Percentiles rank a stretch among this genome's conserved stretches.
phyloP scores from a whole-genome alignment of 2,113 vertebrate genomes.

The Elephantulus edwardii region DNA sequence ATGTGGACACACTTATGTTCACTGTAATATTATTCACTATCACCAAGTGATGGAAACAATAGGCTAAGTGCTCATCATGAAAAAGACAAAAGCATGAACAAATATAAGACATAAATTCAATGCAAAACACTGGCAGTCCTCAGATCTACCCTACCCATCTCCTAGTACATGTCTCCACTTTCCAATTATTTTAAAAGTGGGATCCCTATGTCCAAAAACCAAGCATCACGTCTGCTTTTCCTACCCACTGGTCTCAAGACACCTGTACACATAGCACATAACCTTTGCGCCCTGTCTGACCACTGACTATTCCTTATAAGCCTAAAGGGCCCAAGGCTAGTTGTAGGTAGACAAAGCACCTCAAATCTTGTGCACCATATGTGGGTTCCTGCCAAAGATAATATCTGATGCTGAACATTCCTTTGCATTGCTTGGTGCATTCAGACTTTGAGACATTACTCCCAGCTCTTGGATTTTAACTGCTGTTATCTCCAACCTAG shows the following conservation, averaged over 20 bases:
- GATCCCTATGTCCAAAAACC: neutral
- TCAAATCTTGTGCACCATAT: neutral
- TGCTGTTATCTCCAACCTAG: neutral
- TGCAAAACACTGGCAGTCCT: neutral
- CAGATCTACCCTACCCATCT: neutral
- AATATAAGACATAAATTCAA: too few species aligned
- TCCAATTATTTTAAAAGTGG: neutral
- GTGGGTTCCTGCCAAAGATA: fast-evolving
- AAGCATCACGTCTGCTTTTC: neutral
- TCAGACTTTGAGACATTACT: neutral
- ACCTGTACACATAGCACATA: fast-evolving
- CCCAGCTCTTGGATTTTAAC: neutral
- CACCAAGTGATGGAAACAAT: too few species aligned
- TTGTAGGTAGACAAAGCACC: neutral
- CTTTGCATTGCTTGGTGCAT: neutral
- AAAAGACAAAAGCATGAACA: too few species aligned
- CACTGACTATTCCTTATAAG: fast-evolving
- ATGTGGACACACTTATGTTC: too few species aligned
- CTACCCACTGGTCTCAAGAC: neutral
- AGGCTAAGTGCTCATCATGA: too few species aligned
- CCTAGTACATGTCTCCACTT: neutral
- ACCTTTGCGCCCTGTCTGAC: neutral
- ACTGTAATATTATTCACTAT: too few species aligned
- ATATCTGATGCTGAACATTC: fast-evolving
- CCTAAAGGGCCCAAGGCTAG: neutral